A percentile compares a stretch with the other conserved stretches of the same genome.
Evolutionary conservation across 2,797 vertebrate genomes (phyloP).

Genomic region (Sylvia borin): DNA sequence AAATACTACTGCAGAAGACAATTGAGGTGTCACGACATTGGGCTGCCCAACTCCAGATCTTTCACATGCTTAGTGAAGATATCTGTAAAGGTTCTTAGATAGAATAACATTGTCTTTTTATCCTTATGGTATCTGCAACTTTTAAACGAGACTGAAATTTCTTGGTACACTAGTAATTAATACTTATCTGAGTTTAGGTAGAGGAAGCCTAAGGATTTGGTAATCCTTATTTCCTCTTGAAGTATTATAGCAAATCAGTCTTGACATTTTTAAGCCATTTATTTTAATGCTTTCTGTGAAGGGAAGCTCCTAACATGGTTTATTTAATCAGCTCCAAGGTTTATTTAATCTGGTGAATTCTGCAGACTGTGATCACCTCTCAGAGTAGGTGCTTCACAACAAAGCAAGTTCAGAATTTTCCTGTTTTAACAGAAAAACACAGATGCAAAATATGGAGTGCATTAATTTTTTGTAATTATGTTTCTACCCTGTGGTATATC

Average conservation of each 20-base stretch:
- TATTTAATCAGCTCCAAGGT: background rate
- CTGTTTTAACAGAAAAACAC: background rate
- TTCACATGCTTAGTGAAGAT: background rate
- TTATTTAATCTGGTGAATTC: background rate
- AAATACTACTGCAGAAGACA: background rate
- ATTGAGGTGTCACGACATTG: background rate
- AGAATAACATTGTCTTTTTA: background rate
- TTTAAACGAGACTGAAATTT: background rate
- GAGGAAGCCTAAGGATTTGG: background rate
- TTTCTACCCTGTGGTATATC: background rate
- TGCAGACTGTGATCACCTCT: background rate
- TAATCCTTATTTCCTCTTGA: background rate
- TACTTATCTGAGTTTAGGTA: background rate
- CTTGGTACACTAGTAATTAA: background rate
- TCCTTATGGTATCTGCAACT: background rate
- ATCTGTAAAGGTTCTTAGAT: background rate
- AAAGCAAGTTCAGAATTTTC: background rate
- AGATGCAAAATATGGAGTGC: background rate
- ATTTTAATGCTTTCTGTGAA: background rate
- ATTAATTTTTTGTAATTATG: background rate
- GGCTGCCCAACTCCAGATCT: background rate
- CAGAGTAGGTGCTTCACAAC: background rate
- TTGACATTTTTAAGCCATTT: background rate
- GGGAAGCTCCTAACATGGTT: background rate
- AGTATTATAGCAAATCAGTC: background rate